Conservation (phyloP, 2,113 vertebrate genomes). For the Cebidichthys violaceus region DNA sequence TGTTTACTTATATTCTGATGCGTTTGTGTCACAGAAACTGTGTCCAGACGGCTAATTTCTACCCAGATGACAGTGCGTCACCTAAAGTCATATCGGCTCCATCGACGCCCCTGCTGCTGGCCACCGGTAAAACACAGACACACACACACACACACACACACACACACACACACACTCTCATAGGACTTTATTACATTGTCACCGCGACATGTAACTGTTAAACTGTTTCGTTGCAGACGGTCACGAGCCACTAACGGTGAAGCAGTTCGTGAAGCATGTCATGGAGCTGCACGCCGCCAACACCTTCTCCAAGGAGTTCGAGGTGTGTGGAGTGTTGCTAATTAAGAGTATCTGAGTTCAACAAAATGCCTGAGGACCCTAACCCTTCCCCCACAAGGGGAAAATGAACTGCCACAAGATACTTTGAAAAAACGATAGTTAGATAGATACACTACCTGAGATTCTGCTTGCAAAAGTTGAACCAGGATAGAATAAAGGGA, state of each 20-base stretch:
- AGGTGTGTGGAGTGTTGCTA: conserved; percentile 82
- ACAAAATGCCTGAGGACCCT: not conserved
- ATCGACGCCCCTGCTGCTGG: conserved; percentile 90
- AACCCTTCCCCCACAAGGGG: not conserved
- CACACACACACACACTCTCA: not conserved
- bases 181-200: not conserved
- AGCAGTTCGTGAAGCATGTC: conserved; percentile 96
- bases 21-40: conserved; percentile 87
- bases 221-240: conserved; percentile 86
- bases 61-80: conserved; percentile 93
- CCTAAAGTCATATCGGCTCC: conserved; percentile 91
- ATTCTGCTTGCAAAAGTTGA: not conserved
- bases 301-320: conserved; percentile 97
- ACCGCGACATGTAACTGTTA: not conserved
- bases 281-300: conserved; percentile 93
- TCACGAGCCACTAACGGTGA: conserved; percentile 93
- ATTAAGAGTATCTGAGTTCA: not conserved
- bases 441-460: not conserved
- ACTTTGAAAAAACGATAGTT: not conserved
- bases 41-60: conserved; percentile 96
- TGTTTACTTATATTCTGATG: not conserved
- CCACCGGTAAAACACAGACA: conserved; percentile 84
- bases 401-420: not conserved
- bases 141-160: conserved; percentile 13
- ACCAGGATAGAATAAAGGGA: not conserved